phyloP scores from a whole-genome alignment of 2,888 invertebrate species.

The Onthophagus sagittarius region DNA sequence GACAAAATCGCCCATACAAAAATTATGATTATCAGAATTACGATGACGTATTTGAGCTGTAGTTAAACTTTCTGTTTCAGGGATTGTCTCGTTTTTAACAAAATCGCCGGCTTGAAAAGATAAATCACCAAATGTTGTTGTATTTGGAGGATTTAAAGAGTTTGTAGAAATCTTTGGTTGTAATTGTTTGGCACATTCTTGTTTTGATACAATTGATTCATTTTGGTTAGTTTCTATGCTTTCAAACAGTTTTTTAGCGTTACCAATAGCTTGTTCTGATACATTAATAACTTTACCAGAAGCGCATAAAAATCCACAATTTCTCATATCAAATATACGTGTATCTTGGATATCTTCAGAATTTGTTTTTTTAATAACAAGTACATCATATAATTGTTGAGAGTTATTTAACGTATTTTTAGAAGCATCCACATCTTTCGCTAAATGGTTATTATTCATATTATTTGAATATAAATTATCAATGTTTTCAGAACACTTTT shows the following conservation, averaged over 20 bases:
- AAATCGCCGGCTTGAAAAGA: constrained; percentile 20
- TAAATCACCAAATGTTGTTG: constrained; percentile 26
- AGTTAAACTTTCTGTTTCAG: not conserved
- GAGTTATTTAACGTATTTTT: not conserved
- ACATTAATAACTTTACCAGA: constrained; percentile 39
- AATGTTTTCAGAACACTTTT: constrained; percentile 35
- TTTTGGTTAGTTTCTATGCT: constrained; percentile 38
- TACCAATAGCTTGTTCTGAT: constrained; percentile 46
- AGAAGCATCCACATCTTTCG: constrained; percentile 40
- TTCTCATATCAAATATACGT: not conserved
- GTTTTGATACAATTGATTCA: not conserved
- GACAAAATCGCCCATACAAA: constrained; percentile 21
- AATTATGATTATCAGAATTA: not conserved
- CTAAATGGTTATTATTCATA: constrained; percentile 24
- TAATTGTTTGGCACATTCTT: not conserved
- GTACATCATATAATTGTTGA: not conserved
- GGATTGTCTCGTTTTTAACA: not conserved
- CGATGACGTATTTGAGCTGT: not conserved
- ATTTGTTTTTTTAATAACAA: constrained; percentile 36
- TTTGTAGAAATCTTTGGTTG: not conserved
- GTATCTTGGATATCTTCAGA: constrained; percentile 35
- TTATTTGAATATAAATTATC: not conserved
- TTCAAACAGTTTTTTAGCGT: constrained; percentile 34
- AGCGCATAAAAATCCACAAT: constrained; percentile 40
- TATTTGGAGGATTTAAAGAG: not conserved